phyloP scores from a whole-genome alignment of 2,888 invertebrate genomes.

The Calameuta pallipes region DNA sequence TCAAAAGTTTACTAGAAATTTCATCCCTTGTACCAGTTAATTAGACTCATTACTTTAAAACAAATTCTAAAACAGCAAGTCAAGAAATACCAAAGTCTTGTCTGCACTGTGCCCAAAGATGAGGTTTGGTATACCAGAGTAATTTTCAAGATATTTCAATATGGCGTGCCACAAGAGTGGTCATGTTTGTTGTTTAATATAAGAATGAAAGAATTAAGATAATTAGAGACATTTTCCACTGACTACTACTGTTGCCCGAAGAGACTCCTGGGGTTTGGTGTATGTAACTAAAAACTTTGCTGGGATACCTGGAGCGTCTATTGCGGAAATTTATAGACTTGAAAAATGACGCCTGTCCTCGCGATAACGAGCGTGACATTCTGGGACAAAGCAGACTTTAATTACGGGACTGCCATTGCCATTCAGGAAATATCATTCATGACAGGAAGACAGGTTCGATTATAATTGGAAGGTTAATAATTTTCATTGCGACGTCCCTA shows the following conservation, averaged over 20 bases:
- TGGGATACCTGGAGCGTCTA: background rate
- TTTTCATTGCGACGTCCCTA: background rate
- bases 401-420: background rate
- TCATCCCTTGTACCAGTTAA: background rate
- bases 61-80: background rate
- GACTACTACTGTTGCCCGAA: background rate
- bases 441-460: background rate
- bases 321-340: background rate
- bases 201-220: background rate
- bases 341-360: background rate
- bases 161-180: background rate
- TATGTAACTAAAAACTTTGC: background rate
- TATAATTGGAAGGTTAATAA: slow-evolving; percentile 1
- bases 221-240: slow-evolving; percentile 3
- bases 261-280: background rate
- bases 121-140: background rate
- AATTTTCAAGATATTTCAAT: background rate
- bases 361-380: slow-evolving; percentile 2
- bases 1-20: background rate
- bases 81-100: background rate
- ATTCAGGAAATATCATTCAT: background rate
- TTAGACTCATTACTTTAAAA: background rate
- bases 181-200: background rate
- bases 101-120: background rate
- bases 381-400: background rate